These are phyloP conservation scores for Solenopsis fugax DNA, from an alignment of 1,140 invertebrate genomes.

Conservation along the genomic window DNA sequence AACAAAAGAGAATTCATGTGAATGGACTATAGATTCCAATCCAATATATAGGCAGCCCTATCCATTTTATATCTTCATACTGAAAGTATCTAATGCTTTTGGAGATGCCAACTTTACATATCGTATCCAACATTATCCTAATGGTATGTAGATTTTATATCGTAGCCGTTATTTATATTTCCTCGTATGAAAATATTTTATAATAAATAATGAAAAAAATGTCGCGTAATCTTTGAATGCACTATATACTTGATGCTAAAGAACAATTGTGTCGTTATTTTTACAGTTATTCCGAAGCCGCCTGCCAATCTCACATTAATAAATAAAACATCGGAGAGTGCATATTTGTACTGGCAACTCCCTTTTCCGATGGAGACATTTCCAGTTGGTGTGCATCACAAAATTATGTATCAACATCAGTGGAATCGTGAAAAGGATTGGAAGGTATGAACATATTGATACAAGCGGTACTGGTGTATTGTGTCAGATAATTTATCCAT, in stretches of 20 bases:
- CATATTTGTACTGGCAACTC: conserved; percentile 88
- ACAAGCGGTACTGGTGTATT: background rate
- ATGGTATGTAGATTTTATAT: conserved; percentile 82
- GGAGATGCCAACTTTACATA: conserved; percentile 86
- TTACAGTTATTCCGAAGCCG: conserved; percentile 88
- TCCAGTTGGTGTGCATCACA: conserved; percentile 87
- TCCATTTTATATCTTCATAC: conserved; percentile 87
- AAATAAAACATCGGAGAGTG: conserved; percentile 88
- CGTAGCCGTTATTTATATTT: background rate
- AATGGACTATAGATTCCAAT: conserved; percentile 87
- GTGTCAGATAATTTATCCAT: background rate
- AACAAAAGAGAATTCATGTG: conserved; percentile 81
- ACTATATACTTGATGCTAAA: background rate
- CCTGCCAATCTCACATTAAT: conserved; percentile 86
- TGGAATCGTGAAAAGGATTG: conserved; percentile 87
- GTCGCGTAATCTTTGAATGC: background rate
- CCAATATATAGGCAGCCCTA: conserved; percentile 89
- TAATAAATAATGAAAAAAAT: background rate
- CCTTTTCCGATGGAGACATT: conserved; percentile 88
- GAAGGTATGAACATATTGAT: conserved; percentile 83
- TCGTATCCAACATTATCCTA: conserved; percentile 88
- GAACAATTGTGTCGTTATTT: conserved; percentile 56
- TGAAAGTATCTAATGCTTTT: conserved; percentile 88
- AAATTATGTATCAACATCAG: conserved; percentile 89
- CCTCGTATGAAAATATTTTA: background rate